Evolutionary conservation across 2,797 vertebrate species (phyloP).

Genomic region (Nannoperca australis): DNA sequence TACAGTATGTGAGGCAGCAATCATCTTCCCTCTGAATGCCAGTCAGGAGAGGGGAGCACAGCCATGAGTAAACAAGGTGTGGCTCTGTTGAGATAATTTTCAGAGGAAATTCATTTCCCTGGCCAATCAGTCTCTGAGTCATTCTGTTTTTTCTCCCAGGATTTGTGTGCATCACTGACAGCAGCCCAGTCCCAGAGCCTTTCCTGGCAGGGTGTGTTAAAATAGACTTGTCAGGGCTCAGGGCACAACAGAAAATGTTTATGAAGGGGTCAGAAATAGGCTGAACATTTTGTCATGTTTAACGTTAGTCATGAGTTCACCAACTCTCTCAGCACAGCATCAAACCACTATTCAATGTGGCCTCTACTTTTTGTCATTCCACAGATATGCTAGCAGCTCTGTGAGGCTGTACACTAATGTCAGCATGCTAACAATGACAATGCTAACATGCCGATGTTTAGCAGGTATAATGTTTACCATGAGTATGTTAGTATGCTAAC

Average conservation of each 20-base stretch:
- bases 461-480: background rate
- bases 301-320: constrained; percentile 51
- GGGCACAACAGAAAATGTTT: constrained; percentile 60
- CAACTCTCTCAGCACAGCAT: constrained; percentile 27
- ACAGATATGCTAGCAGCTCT: background rate
- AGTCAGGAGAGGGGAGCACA: constrained; percentile 29
- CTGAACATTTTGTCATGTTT: constrained; percentile 52
- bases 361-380: constrained; percentile 9
- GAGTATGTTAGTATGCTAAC: background rate
- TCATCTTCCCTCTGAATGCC: constrained; percentile 52
- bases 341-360: constrained; percentile 16
- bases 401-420: background rate
- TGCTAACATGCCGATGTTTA: background rate
- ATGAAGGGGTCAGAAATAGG: constrained; percentile 64
- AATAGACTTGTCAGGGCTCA: constrained; percentile 60
- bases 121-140: constrained; percentile 52
- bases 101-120: constrained; percentile 48
- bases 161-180: constrained; percentile 48
- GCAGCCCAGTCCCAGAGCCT: constrained; percentile 36
- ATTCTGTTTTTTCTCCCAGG: constrained; percentile 52
- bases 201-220: constrained; percentile 47
- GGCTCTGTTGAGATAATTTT: constrained; percentile 51
- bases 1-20: constrained; percentile 69
- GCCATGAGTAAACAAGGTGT: constrained; percentile 68
- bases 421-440: background rate